These are phyloP conservation scores for Cygnus atratus DNA, from an alignment of 2,113 vertebrate species.

Conservation along the genomic window DNA sequence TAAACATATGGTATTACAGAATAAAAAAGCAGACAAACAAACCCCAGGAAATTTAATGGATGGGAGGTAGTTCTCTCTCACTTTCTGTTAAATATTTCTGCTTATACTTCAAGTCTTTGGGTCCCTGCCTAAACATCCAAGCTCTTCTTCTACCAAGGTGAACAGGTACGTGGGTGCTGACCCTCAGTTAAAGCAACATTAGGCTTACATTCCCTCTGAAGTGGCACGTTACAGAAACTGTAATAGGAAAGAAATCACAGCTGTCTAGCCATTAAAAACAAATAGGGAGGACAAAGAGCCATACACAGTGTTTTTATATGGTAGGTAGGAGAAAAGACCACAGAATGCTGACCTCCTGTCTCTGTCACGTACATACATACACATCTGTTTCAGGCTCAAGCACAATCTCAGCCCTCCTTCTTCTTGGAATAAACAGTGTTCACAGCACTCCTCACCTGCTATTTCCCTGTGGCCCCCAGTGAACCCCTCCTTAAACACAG, in stretches of 20 bases:
- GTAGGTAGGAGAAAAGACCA: background rate
- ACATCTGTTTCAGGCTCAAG: background rate
- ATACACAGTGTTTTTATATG: background rate
- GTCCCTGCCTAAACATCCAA: background rate
- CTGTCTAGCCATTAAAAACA: background rate
- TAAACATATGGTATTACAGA: background rate
- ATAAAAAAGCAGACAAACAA: background rate
- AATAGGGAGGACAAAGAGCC: background rate
- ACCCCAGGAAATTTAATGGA: background rate
- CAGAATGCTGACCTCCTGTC: background rate
- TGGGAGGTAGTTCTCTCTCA: background rate
- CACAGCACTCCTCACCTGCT: background rate
- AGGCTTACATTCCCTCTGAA: background rate
- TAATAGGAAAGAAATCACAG: background rate
- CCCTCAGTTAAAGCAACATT: background rate
- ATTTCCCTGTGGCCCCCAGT: background rate
- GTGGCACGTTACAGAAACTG: background rate
- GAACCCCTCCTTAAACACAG: background rate
- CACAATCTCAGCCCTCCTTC: background rate
- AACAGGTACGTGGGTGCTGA: background rate
- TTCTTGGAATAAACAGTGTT: background rate
- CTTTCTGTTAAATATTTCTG: background rate
- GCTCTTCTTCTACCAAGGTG: background rate
- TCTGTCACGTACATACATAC: background rate
- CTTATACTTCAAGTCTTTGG: background rate